Evolutionary conservation across 2,797 vertebrate species (phyloP).

Genomic region (Anolis apletophallus): DNA sequence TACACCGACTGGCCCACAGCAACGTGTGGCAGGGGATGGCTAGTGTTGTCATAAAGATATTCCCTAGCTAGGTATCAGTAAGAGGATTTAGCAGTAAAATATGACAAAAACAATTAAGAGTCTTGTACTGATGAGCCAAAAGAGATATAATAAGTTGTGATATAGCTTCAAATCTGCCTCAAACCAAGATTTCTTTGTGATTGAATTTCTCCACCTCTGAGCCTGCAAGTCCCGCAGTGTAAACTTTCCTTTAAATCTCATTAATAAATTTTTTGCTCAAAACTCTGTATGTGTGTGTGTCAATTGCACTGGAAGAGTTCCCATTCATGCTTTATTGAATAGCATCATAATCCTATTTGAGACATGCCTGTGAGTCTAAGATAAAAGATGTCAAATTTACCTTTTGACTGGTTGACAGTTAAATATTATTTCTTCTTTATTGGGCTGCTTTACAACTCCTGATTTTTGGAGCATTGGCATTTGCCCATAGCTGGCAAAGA

Average conservation of each 20-base stretch:
- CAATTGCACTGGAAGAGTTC: constrained; percentile 53
- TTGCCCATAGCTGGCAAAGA: constrained; percentile 27
- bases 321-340: constrained; percentile 64
- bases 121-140: constrained; percentile 87
- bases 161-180: constrained; percentile 43
- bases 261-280: constrained; percentile 61
- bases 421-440: constrained; percentile 24
- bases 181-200: constrained; percentile 36
- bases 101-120: constrained; percentile 80
- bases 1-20: too few species aligned
- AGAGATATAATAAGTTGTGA: constrained; percentile 59
- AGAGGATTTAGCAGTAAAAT: constrained; percentile 80
- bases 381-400: constrained; percentile 70
- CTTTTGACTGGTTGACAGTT: constrained; percentile 47
- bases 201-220: constrained; percentile 29
- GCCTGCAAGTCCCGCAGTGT: constrained; percentile 44
- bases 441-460: neutral
- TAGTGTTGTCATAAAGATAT: constrained; percentile 66
- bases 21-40: too few species aligned
- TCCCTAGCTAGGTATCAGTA: constrained; percentile 78
- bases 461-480: constrained; percentile 21
- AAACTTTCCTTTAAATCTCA: constrained; percentile 61
- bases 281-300: neutral
- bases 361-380: constrained; percentile 68
- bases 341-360: constrained; percentile 67